Evolutionary conservation across 2,113 vertebrate genomes (phyloP).

Genomic region (Stomatorhinus ivindoensis): DNA sequence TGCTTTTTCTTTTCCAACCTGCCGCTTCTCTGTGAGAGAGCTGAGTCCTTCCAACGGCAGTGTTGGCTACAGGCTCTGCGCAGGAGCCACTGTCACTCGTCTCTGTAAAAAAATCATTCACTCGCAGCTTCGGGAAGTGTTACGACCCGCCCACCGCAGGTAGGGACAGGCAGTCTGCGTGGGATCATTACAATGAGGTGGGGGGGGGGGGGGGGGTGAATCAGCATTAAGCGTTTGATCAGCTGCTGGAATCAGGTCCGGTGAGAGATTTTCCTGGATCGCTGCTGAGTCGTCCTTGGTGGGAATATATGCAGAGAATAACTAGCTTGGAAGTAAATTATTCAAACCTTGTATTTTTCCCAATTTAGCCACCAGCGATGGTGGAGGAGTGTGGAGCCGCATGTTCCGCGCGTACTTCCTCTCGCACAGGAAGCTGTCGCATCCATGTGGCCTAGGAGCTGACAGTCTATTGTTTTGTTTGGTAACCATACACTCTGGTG

Average conservation of each 20-base stretch:
- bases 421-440: not conserved
- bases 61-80: not conserved
- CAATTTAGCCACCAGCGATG: not conserved
- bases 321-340: not conserved
- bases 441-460: not conserved
- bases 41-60: slow-evolving; percentile 31
- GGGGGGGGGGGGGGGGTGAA: not conserved
- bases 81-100: not conserved
- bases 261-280: not conserved
- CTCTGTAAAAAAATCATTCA: slow-evolving; percentile 8
- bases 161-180: not conserved
- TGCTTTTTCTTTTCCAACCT: slow-evolving; percentile 42
- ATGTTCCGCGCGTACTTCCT: not conserved
- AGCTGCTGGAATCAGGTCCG: not conserved
- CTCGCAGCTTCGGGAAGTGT: slow-evolving; percentile 23
- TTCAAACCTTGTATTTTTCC: not conserved
- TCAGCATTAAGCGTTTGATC: not conserved
- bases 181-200: not conserved
- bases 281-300: not conserved
- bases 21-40: slow-evolving; percentile 43
- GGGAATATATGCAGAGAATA: not conserved
- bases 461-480: not conserved
- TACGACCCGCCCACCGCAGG: not conserved
- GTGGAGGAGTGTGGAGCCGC: not conserved
- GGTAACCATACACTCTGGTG: not conserved